These are phyloP conservation scores for Stegana nigrithorax DNA, from an alignment of 2,888 invertebrate species.

Conservation along the genomic window DNA sequence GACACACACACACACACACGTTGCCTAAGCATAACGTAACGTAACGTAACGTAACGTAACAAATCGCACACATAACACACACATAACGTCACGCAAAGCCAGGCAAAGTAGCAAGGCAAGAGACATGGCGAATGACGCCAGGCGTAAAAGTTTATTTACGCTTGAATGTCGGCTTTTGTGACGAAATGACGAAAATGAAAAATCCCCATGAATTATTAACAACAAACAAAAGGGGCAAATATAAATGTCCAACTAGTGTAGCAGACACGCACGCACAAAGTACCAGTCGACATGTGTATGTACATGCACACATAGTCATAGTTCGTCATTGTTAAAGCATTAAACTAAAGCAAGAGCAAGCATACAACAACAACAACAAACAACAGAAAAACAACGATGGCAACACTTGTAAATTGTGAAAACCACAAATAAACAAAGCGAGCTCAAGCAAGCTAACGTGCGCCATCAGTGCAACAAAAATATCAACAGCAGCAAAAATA, in stretches of 20 bases:
- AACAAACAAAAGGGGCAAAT: constrained; percentile 53
- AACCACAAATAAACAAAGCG: constrained; percentile 13
- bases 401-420: constrained; percentile 11
- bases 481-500: too few relatives aligned
- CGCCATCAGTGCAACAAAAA: too few relatives aligned
- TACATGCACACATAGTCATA: constrained; percentile 16
- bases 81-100: too few relatives aligned
- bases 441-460: too few relatives aligned
- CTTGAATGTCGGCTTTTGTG: constrained; percentile 2
- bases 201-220: constrained; percentile 60
- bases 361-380: too few relatives aligned
- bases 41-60: too few relatives aligned
- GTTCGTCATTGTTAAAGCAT: not conserved
- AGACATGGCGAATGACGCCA: too few relatives aligned
- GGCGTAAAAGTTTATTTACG: too few relatives aligned
- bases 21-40: constrained; percentile 55
- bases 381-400: not conserved
- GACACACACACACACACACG: constrained; percentile 31
- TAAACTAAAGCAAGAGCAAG: not conserved
- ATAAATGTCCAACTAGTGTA: too few relatives aligned
- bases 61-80: too few relatives aligned
- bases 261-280: constrained; percentile 49
- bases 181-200: constrained; percentile 47
- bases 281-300: constrained; percentile 32
- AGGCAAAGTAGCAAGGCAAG: too few relatives aligned